A percentile compares a stretch with the other conserved stretches of the same genome.
These are phyloP conservation scores for Cercopithecus mona DNA, from an alignment of 2,113 vertebrate species.

Conservation along the genomic window DNA sequence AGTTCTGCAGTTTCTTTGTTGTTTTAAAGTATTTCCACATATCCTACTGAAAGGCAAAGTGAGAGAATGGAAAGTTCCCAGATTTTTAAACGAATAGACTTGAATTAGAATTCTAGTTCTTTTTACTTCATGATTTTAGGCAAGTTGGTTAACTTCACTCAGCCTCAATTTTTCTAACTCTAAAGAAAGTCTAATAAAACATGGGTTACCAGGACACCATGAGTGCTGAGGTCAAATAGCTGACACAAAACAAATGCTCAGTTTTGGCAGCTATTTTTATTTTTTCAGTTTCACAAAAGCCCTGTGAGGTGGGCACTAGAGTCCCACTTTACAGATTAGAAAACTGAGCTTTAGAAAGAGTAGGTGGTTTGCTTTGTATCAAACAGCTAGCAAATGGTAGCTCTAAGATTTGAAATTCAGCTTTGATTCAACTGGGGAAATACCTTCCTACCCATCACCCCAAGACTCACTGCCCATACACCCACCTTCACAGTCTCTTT, in stretches of 20 bases:
- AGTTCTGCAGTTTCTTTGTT: neutral
- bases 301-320: neutral
- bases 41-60: neutral
- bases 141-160: neutral
- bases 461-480: neutral
- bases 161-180: neutral
- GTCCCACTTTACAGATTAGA: neutral
- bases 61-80: neutral
- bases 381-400: neutral
- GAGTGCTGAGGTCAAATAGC: neutral
- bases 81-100: neutral
- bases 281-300: neutral
- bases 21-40: neutral
- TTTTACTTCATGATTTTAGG: neutral
- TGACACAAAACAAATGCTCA: neutral
- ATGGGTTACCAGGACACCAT: neutral
- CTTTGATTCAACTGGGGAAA: neutral
- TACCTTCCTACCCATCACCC: neutral
- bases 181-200: neutral
- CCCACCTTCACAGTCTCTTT: neutral
- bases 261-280: neutral
- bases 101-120: conserved; percentile 20
- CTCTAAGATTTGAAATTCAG: neutral
- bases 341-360: neutral
- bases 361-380: neutral